These are phyloP conservation scores for Microctenopoma stevenorrisi DNA, from an alignment of 2,797 vertebrate genomes.

Conservation along the genomic window DNA sequence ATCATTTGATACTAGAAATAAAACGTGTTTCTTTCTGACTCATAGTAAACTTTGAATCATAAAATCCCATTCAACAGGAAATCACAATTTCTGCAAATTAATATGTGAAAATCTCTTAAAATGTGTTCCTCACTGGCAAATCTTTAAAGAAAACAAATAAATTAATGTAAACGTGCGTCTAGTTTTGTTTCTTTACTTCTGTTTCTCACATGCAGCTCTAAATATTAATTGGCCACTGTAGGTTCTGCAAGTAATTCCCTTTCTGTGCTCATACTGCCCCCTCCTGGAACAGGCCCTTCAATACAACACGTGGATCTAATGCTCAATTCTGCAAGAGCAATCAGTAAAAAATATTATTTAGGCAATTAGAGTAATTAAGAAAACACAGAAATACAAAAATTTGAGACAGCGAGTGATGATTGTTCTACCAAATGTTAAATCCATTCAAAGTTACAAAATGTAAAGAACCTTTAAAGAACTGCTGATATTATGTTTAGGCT, in stretches of 20 bases:
- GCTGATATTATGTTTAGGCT: too few species aligned
- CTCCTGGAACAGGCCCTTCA: not conserved
- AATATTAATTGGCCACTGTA: not conserved
- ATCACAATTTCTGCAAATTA: not conserved
- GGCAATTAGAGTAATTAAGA: too few species aligned
- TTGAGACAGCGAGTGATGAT: too few species aligned
- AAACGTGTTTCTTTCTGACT: too few species aligned
- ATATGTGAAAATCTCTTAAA: too few species aligned
- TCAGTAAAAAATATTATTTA: too few species aligned
- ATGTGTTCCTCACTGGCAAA: too few species aligned
- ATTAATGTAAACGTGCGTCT: not conserved
- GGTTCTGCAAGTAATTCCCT: not conserved
- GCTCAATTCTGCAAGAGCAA: not conserved
- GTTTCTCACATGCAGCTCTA: not conserved
- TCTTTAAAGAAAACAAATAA: not conserved
- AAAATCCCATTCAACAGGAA: not conserved
- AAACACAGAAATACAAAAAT: not conserved
- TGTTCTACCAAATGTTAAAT: too few species aligned
- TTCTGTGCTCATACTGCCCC: conserved; percentile 32
- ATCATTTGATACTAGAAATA: too few species aligned
- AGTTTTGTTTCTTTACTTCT: not conserved
- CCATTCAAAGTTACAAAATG: too few species aligned
- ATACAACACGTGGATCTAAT: conserved; percentile 13
- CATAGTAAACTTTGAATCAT: too few species aligned
- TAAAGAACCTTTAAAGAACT: too few species aligned